A percentile compares a stretch with the other conserved stretches of the same genome.
Conservation (phyloP, 2,797 vertebrate species). For the Phyllotis vaccarum region DNA sequence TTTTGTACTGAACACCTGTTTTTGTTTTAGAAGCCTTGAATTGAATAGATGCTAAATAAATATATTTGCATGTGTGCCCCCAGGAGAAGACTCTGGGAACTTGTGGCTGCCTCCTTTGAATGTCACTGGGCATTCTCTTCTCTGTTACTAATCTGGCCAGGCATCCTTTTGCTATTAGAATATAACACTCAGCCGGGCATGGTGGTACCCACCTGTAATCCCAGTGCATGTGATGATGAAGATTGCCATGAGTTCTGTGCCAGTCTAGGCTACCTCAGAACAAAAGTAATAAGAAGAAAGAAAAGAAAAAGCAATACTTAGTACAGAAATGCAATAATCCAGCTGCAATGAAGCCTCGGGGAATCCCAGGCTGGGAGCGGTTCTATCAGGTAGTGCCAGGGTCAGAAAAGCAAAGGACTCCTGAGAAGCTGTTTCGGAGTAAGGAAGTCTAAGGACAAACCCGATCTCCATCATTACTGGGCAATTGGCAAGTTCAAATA, state of each 20-base stretch:
- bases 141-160: not conserved
- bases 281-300: not conserved
- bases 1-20: not conserved
- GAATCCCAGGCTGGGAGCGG: not conserved
- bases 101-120: not conserved
- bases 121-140: not conserved
- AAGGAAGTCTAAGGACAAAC: not conserved
- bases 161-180: not conserved
- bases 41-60: not conserved
- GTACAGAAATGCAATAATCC: not conserved
- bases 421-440: not conserved
- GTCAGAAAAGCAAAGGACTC: not conserved
- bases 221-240: not conserved
- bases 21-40: not conserved
- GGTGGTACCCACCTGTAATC: not conserved
- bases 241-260: not conserved
- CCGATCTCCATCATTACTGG: not conserved
- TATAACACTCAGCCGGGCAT: not conserved
- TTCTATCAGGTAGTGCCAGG: not conserved
- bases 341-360: not conserved
- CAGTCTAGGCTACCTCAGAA: not conserved
- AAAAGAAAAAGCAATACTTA: not conserved
- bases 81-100: not conserved
- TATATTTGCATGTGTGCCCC: too few species aligned
- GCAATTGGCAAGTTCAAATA: not conserved